Evolutionary conservation across 2,888 invertebrate species (phyloP).

Genomic region (Drosophila nigricruria): DNA sequence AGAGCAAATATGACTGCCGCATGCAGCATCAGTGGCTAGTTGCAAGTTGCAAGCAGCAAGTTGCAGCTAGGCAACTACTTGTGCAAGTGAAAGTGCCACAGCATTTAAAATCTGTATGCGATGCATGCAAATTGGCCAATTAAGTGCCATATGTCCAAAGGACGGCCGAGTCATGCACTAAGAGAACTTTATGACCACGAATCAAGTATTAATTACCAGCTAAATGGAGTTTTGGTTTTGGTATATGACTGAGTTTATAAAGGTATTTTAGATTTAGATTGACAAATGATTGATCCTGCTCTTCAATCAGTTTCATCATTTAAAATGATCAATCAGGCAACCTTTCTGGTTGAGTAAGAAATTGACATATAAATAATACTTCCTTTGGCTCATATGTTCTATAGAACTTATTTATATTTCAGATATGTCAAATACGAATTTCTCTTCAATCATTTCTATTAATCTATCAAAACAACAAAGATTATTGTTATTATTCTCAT

Average conservation of each 20-base stretch:
- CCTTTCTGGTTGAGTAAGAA: neutral
- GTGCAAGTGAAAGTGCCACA: conserved; percentile 69
- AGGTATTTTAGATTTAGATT: neutral
- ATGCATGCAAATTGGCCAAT: conserved; percentile 58
- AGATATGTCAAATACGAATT: no score
- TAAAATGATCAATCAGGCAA: no score
- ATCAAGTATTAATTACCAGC: neutral
- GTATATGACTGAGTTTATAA: neutral
- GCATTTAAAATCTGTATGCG: conserved; percentile 38
- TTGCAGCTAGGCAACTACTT: neutral
- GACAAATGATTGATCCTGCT: no score
- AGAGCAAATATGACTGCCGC: conserved; percentile 60
- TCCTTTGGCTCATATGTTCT: neutral
- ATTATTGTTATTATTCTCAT: conserved; percentile 17
- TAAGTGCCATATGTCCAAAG: conserved; percentile 55
- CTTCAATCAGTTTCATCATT: no score
- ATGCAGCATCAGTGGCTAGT: conserved; percentile 21
- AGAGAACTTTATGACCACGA: conserved; percentile 2
- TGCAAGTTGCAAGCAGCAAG: conserved; percentile 11
- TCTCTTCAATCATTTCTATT: no score
- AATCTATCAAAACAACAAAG: no score
- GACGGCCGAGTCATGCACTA: conserved; percentile 34
- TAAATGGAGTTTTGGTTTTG: neutral
- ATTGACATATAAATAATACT: neutral
- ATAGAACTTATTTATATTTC: neutral